These are phyloP conservation scores for Cryptomyrus ogoouensis DNA, from an alignment of 2,113 vertebrate genomes.

Conservation along the genomic window DNA sequence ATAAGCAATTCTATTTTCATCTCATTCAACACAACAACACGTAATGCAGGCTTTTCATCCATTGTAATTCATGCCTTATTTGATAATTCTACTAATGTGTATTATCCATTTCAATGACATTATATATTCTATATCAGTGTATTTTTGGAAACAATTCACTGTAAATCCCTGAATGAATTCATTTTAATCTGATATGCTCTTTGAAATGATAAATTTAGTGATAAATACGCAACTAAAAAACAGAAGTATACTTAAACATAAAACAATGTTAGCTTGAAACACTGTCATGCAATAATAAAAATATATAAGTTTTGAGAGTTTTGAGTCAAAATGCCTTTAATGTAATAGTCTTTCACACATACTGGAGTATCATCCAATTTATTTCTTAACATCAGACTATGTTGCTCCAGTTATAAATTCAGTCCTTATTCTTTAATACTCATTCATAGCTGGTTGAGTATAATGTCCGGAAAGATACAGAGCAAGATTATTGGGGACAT, in stretches of 20 bases:
- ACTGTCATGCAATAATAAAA: neutral
- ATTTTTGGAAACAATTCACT: neutral
- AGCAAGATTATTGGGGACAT: neutral
- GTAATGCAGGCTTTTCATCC: neutral
- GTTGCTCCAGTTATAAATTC: neutral
- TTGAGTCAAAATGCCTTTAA: neutral
- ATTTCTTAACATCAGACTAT: neutral
- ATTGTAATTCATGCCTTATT: neutral
- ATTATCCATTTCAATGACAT: neutral
- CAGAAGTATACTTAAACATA: neutral
- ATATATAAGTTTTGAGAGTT: neutral
- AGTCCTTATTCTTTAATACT: neutral
- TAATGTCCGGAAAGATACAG: neutral
- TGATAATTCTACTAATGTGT: neutral
- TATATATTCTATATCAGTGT: neutral
- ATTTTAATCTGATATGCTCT: neutral
- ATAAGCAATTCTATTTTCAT: neutral
- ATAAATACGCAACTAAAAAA: neutral
- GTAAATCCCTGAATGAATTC: neutral
- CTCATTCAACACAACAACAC: neutral
- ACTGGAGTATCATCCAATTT: neutral
- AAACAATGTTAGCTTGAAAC: neutral
- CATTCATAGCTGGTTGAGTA: neutral
- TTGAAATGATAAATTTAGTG: neutral
- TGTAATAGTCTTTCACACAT: neutral